These are phyloP conservation scores for Athene cunicularia DNA, from an alignment of 2,113 vertebrate species.

Conservation along the genomic window DNA sequence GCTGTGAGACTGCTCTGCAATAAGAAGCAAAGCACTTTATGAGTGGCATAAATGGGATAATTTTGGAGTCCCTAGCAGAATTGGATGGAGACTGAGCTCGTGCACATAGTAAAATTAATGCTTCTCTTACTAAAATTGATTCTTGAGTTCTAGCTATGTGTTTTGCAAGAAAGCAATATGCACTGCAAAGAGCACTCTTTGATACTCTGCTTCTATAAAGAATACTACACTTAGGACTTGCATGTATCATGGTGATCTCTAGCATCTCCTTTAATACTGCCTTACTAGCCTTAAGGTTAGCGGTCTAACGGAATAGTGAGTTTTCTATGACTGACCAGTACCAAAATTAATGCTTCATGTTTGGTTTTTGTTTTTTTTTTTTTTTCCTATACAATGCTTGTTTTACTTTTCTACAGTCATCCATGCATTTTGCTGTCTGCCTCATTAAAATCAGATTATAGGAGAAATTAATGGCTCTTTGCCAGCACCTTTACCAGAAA, in stretches of 20 bases:
- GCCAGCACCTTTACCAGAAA: neutral
- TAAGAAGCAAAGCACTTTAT: neutral
- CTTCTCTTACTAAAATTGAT: neutral
- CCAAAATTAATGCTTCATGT: neutral
- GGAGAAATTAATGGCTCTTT: neutral
- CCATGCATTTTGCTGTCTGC: neutral
- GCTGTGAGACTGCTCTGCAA: neutral
- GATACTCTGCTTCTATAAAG: neutral
- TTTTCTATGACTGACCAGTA: neutral
- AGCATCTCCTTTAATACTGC: neutral
- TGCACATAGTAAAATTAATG: neutral
- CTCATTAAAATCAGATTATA: neutral
- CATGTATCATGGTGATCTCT: fast-evolving
- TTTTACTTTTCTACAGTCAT: neutral
- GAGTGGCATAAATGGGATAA: neutral
- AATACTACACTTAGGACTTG: neutral
- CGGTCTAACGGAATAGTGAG: neutral
- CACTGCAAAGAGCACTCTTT: neutral
- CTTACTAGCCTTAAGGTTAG: neutral
- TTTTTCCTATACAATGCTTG: neutral
- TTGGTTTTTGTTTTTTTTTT: neutral
- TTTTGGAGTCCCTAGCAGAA: neutral
- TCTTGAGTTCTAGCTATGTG: neutral
- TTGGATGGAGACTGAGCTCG: neutral
- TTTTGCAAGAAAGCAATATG: neutral